Evolutionary conservation across 2,113 vertebrate genomes (phyloP).

Genomic region (Camelus dromedarius): DNA sequence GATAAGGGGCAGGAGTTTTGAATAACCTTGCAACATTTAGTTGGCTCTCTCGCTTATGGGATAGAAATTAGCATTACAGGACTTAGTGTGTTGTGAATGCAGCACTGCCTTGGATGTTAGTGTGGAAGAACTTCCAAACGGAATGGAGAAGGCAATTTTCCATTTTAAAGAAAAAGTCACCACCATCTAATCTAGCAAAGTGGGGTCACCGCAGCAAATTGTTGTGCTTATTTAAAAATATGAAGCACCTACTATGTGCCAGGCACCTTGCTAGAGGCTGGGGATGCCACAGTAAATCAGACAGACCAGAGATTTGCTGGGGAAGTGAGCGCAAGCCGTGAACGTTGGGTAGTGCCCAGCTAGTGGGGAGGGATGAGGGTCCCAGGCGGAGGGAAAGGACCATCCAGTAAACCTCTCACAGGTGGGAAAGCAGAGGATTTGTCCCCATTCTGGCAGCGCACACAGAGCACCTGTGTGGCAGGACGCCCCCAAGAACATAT

Average conservation of each 20-base stretch:
- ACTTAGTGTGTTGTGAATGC: slow-evolving; percentile 41
- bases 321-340: background rate
- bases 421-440: background rate
- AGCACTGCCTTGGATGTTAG: slow-evolving; percentile 60
- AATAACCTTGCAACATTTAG: slow-evolving; percentile 80
- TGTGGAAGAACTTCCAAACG: slow-evolving; percentile 50
- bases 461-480: accelerated
- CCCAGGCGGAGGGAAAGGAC: background rate
- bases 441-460: background rate
- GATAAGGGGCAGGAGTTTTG: slow-evolving; percentile 81
- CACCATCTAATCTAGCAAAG: slow-evolving; percentile 45
- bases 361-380: accelerated
- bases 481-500: background rate
- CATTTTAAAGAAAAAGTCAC: background rate
- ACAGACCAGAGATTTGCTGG: background rate
- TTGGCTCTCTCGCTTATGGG: slow-evolving; percentile 79
- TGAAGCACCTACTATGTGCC: background rate
- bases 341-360: accelerated
- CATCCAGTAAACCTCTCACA: background rate
- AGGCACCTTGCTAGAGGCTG: background rate
- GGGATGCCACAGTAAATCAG: background rate
- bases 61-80: slow-evolving; percentile 78
- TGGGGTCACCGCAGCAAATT: background rate
- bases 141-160: slow-evolving; percentile 22
- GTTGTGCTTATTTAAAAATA: background rate